Base-by-base conservation (phyloP, 2,113 vertebrate genomes). In the Dendropsophus ebraccatus region DNA sequence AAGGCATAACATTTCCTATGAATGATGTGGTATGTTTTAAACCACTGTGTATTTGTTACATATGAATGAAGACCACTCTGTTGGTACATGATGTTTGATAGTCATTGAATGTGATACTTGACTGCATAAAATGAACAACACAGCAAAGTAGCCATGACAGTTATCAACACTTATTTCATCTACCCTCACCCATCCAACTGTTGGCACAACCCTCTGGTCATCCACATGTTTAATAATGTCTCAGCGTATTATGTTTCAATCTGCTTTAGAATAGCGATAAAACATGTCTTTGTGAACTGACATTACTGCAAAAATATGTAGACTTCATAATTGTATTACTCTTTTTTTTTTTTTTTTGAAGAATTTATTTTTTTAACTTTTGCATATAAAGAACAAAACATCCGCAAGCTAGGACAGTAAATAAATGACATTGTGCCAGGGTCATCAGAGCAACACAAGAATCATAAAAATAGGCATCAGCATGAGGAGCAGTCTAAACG, bases 121-220 rank as follows among this genome's bases (percentile, higher is more conserved):
- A 25, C 28, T 28, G 28, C 80, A 86, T 89, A 88, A 86, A 87
- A 83, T 88, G 50, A 54, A 52, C 25, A 77, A 54, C 74, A 54
- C 88, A 89, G 83, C 49, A 88, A 62, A 84, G 82, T 73, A 73
- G 41, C 35, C 54, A 23, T 84, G 82, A 84, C 82, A 84, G 82
- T 84, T 84, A 84, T 84, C 82, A 84, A 73, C 69, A 72, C 28
- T 49, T 35, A 84, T 84, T 84, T 84, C 37, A 47, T 84, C 69
- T 75, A n/a, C 50, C 23, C 45, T 28, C 41, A 69, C 37, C 50
- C 35, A 62, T 60, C 70, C 82, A 56, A 81, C 37, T 62, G 14
- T 19, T 58, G 13, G 58, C 23, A 28, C 16, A 75, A 73, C 70
- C 82, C 82, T 84, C 56, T n/a, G 56, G 82, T 75, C 70, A 84